Conservation (phyloP, 2,797 vertebrate genomes). For the Notolepis coatsorum region DNA sequence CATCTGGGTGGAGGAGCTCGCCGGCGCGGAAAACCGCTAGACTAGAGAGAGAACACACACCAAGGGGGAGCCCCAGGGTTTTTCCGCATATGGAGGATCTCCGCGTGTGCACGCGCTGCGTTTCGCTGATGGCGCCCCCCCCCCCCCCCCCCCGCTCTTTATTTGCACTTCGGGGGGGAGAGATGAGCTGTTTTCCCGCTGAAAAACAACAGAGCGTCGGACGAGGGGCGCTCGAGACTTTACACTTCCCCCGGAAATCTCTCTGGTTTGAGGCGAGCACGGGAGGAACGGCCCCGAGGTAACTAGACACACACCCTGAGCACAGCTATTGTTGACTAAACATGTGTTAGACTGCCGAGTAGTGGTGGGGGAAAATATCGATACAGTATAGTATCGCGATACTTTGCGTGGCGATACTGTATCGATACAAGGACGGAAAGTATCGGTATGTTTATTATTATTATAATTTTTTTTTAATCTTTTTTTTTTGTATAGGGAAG, state of each 20-base stretch:
- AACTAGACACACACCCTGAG: not conserved
- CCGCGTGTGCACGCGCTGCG: not conserved
- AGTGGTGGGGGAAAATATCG: too few relatives aligned
- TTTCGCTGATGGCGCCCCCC: not conserved
- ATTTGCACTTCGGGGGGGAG: constrained; percentile 28
- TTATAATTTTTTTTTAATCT: too few relatives aligned
- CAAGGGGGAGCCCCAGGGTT: not conserved
- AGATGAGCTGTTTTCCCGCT: constrained; percentile 13
- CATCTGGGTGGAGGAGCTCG: not conserved
- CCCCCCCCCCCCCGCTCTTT: too few relatives aligned
- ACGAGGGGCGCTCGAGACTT: constrained; percentile 15
- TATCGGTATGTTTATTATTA: too few relatives aligned
- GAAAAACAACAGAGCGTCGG: constrained; percentile 36
- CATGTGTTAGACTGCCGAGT: not conserved
- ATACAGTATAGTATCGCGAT: too few relatives aligned
- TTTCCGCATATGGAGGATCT: too few relatives aligned
- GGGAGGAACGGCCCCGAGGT: not conserved
- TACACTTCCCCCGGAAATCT: constrained; percentile 19
- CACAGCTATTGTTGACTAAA: not conserved
- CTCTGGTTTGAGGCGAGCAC: constrained; percentile 8
- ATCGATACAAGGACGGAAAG: too few relatives aligned
- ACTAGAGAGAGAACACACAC: not conserved
- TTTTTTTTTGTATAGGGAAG: too few relatives aligned
- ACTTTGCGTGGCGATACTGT: too few relatives aligned
- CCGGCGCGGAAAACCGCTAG: not conserved